These are phyloP conservation scores for Cynaeus angustus DNA, from an alignment of 2,888 invertebrate species.

Conservation along the genomic window DNA sequence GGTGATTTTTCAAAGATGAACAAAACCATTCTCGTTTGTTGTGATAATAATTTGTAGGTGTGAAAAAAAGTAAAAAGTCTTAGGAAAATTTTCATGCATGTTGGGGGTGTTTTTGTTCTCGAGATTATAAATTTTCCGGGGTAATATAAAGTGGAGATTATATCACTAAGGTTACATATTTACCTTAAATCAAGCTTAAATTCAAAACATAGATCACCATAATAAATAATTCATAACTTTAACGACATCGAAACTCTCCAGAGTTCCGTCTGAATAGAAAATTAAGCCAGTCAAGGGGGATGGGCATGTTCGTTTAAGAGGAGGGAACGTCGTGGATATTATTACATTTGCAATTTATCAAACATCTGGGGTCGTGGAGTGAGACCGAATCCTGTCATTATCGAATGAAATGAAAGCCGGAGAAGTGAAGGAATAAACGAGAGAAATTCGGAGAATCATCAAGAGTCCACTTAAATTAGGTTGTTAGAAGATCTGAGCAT, in stretches of 20 bases:
- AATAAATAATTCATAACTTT: conserved; percentile 45
- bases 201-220: conserved; percentile 39
- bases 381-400: conserved; percentile 24
- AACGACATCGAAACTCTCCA: conserved; percentile 44
- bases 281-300: conserved; percentile 42
- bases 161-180: conserved; percentile 17
- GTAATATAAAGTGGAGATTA: background rate
- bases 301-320: conserved; percentile 36
- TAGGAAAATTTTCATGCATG: no score
- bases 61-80: no score
- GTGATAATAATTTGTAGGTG: no score
- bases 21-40: no score
- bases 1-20: no score
- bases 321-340: conserved; percentile 35
- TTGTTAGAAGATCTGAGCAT: background rate
- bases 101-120: no score
- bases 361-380: conserved; percentile 26
- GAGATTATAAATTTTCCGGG: no score
- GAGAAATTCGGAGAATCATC: conserved; percentile 5
- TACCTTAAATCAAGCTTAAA: conserved; percentile 37
- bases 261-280: conserved; percentile 38
- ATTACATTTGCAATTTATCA: conserved; percentile 46
- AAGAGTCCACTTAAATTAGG: conserved; percentile 9
- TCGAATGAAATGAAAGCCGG: conserved; percentile 21
- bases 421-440: conserved; percentile 2